Conservation (phyloP, 2,113 vertebrate species). For the Arenaria interpres region DNA sequence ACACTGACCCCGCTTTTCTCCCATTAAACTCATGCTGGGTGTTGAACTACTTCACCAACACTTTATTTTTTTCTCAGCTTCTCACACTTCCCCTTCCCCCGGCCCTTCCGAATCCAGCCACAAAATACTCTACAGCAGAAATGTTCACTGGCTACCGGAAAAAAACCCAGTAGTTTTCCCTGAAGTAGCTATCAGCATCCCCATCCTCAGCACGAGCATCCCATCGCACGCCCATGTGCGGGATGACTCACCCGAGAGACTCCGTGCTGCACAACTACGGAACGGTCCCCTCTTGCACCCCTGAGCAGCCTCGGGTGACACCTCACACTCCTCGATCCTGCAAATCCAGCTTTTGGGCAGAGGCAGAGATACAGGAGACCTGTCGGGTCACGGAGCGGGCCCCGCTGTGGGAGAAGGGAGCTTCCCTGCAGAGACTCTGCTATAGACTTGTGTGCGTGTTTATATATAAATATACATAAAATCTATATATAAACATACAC, state of each 20-base stretch:
- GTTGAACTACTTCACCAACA: not conserved
- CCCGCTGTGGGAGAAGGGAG: fast-evolving
- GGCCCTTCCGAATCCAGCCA: not conserved
- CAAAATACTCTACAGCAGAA: not conserved
- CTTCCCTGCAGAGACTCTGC: not conserved
- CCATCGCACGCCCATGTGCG: fast-evolving
- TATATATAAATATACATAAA: not conserved
- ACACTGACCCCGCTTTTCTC: not conserved
- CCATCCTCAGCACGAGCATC: not conserved
- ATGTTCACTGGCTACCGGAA: fast-evolving
- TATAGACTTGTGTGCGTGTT: not conserved
- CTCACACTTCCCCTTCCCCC: not conserved
- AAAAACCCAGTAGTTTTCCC: not conserved
- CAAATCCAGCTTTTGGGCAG: not conserved
- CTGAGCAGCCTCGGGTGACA: not conserved
- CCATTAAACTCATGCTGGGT: not conserved
- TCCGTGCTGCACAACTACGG: not conserved
- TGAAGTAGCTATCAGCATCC: not conserved
- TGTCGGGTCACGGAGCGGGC: not conserved
- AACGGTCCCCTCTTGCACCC: not conserved
- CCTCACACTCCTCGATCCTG: not conserved
- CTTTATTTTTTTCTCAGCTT: not conserved
- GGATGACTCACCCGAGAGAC: not conserved
- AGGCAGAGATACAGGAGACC: not conserved
- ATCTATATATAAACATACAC: not conserved